Base-by-base conservation (phyloP, 2,797 vertebrate genomes). In the Bovichtus diacanthus region DNA sequence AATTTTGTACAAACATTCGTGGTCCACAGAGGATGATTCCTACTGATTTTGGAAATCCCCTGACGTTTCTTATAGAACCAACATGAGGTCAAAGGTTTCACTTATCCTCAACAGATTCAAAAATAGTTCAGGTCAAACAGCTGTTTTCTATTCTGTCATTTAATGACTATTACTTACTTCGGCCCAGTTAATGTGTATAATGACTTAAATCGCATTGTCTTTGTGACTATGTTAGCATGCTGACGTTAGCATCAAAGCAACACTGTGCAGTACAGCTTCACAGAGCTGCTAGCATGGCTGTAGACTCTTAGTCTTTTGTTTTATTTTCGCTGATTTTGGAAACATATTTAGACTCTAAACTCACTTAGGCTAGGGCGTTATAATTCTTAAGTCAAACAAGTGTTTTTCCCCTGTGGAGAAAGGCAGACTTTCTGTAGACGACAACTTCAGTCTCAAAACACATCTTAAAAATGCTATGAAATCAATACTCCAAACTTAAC, bases 391-490 rank as follows among this genome's bases (percentile, higher is more conserved):
- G 36, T 61, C 29, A 25, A 50, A 7, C 2, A n/a, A 13, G 18
- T 34, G 6, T 54, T 38, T 36, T 39, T 3, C 15, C 36, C 47
- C 23, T 27, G 23, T 9, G 34, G 36, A 56, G 21, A 51, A 27
- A 38, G 19, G 21, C 7, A 23, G 36, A 11, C 12, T 25, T 15
- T 27, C 59, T n/a, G 6, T 13, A 21, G 41, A 21, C 15, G 27
- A 36, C 75, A 75, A n/a, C 76, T 70, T 80, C 41, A 39, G 38
- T 72, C 68, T 59, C 50, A 11, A n/a, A 82, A 68, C 63, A 19
- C 2, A 71, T 70, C 78, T 78, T 76, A 29, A 61, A 78, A 67
- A 85, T 70, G 65, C 55, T 49, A 34, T 86, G n/a, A 85, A 76
- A 78, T 70, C 56, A 49, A 41, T 80, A 72, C 54, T 63, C 76